Base-by-base conservation (phyloP, 2,797 vertebrate genomes). In the Sorex maritimensis region DNA sequence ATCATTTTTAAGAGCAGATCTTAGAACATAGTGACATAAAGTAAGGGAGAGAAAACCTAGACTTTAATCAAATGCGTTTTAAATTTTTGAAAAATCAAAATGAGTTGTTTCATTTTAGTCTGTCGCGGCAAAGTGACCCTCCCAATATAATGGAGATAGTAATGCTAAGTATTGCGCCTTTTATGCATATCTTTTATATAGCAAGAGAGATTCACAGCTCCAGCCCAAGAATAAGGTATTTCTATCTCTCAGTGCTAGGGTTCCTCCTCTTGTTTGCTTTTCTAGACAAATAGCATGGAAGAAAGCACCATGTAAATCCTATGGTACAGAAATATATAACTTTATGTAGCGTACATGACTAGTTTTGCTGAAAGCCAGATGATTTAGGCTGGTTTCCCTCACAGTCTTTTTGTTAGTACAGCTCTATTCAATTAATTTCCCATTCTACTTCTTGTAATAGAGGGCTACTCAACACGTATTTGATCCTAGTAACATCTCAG, bases 21-120 rank as follows among this genome's bases (percentile, higher is more conserved):
- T 91, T 86, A 94, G 75, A 73, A 80, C 83, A 23, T 77, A 58
- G 86, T 87, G 80, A 67, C 11, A n/a, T 86, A 78, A 52, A 61
- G 9, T 12, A 28, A 44, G 69, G 63, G 19, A 75, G 34, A 83
- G 26, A 26, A 79, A 79, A 69, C 68, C 71, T 88, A 69, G 23
- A 71, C 52, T 55, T 84, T 79, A 52, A 68, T 14, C 44, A 65
- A 84, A 72, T 9, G 13, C 73, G 9, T 81, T 90, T 90, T 94
- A 78, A 92, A 87, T 81, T 71, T 86, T 65, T 94, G 65, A 38
- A 81, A 92, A 80, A 63, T 19, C 17, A 63, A 63, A 17, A 58
- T 15, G n/a, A 30, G 26, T 71, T 78, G 7, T 74, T 13, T 52
- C 49, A 52, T 8, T 52, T 52, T 12, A 73, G 55, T 65, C 14